Percentiles rank a stretch among this genome's conserved stretches.
These are phyloP conservation scores for Tricholauxania praeusta DNA, from an alignment of 2,888 invertebrate genomes.

Conservation along the genomic window DNA sequence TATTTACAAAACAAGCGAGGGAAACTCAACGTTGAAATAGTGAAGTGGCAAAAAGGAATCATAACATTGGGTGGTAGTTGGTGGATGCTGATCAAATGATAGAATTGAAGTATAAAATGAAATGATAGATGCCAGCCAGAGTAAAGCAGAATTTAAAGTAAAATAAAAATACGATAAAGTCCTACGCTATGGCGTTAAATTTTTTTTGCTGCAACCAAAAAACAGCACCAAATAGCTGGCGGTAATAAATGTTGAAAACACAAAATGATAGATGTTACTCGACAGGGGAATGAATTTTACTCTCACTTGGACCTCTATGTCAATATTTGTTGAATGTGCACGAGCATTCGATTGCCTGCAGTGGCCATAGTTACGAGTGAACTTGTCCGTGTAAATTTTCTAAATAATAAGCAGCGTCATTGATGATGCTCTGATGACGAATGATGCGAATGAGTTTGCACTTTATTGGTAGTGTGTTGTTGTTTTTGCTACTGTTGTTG, in stretches of 20 bases:
- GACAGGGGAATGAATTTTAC: neutral
- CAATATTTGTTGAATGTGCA: slow-evolving; percentile 24
- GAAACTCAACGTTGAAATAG: neutral
- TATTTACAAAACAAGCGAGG: slow-evolving; percentile 28
- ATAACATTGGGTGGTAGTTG: too few species aligned
- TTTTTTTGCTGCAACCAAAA: too few species aligned
- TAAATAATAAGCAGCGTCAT: neutral
- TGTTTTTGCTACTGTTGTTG: too few species aligned
- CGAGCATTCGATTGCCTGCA: slow-evolving; percentile 9
- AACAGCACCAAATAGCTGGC: too few species aligned
- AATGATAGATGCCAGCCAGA: too few species aligned
- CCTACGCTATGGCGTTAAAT: too few species aligned
- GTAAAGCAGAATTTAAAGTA: too few species aligned
- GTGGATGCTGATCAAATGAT: too few species aligned
- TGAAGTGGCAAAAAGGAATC: too few species aligned
- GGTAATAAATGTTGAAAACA: too few species aligned
- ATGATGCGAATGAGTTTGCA: neutral
- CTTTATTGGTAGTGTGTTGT: neutral
- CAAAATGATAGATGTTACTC: neutral
- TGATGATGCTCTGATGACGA: neutral
- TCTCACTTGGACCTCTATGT: neutral
- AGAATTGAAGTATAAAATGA: too few species aligned
- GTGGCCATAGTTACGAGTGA: neutral
- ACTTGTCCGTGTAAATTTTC: neutral
- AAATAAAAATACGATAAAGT: too few species aligned